Conservation (phyloP, 2,113 vertebrate genomes). For the Ciconia stormi region DNA sequence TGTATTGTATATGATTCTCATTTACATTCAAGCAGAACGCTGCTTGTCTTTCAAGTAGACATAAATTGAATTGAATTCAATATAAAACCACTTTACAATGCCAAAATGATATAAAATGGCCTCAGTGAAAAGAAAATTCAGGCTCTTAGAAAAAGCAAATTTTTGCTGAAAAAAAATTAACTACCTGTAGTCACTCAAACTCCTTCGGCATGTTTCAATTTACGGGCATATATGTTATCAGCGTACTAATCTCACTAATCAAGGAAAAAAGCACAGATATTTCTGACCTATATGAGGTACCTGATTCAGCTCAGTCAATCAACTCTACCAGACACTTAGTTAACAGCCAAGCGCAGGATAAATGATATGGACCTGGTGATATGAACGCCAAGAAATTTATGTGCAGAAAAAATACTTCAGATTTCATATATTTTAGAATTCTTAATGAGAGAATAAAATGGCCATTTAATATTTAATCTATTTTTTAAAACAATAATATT, state of each 20-base stretch:
- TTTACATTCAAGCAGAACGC: not conserved
- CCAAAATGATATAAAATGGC: not conserved
- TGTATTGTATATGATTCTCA: not conserved
- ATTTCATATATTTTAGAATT: not conserved
- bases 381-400: not conserved
- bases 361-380: not conserved
- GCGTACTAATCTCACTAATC: not conserved
- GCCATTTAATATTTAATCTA: not conserved
- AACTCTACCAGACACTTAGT: not conserved
- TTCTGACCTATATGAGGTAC: not conserved
- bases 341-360: not conserved
- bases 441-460: not conserved
- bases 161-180: not conserved
- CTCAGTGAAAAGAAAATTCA: not conserved
- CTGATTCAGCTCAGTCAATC: not conserved
- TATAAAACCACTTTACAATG: not conserved
- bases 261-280: not conserved
- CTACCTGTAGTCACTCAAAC: not conserved
- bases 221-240: not conserved
- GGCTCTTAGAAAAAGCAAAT: not conserved
- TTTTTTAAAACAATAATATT: not conserved
- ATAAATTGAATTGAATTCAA: not conserved
- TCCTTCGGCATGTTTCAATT: not conserved
- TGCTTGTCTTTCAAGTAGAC: not conserved
- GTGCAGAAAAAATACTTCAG: not conserved